Evolutionary conservation across 1,140 invertebrate species (phyloP), one percentile per base, ranked within the genome.

Genomic region (Delia radicum): DNA sequence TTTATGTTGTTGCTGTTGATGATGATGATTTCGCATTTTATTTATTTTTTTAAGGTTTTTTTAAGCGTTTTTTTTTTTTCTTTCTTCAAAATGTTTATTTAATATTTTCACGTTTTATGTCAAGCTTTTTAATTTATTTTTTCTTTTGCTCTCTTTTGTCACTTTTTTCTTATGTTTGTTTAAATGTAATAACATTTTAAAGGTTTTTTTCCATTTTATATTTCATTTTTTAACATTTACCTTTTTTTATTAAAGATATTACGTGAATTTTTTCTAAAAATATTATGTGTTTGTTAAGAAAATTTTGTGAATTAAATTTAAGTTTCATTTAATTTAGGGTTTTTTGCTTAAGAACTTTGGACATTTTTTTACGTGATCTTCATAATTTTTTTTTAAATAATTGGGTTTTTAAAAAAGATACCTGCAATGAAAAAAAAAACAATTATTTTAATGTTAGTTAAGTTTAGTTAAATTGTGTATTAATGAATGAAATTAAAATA

Each of bases 121-220:
- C 8, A n/a, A 5, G 37, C 10, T 12, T 72, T 72, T n/a, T n/a
- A n/a, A n/a, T n/a, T n/a, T n/a, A 0, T 15, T 28, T 4, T 67
- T n/a, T 73, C 24, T 37, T 21, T 21, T 73, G 42, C 0, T 0
- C 10, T 10, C n/a, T 42, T 42, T 15, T 46, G 26, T 46, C 42
- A 24, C 6, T 26, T 65, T 31, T 62, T 62, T 31, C 28, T 74
- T 29, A 62, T 33, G 13, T 33, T 24, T 73, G 21, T 74, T 62
- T 27, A 24, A 69, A 69, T 69, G 15, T 37, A 69, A 31, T 69
- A 31, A 69, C 65, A 69, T 69, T 69, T 69, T 69, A 24, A 33
- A 33, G 18, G 65, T 69, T 69, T 33, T 69, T 27, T 63, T 7
- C 18, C 29, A 29, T 65, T 65, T 15, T 65, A 29, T 13, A 5